Conservation (phyloP, 2,888 invertebrate species). For the Cecidostiba fungosa region DNA sequence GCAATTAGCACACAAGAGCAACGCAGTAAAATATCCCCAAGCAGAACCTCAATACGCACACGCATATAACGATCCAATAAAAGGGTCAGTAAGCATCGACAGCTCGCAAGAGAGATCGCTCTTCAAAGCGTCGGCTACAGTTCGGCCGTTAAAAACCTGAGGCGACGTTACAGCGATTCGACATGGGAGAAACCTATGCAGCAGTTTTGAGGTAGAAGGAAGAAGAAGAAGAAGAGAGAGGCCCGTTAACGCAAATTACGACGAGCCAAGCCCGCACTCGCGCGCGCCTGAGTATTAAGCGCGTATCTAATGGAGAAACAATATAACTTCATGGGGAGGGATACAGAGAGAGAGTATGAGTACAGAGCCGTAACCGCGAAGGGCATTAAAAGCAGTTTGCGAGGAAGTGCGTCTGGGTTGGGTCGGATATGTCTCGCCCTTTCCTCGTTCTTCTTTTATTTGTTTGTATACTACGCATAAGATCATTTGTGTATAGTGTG, state of each 20-base stretch:
- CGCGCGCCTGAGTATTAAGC: slow-evolving; percentile 59
- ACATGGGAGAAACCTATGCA: background rate
- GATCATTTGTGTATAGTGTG: no score
- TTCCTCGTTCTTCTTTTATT: background rate
- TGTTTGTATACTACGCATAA: no score
- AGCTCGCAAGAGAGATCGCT: background rate
- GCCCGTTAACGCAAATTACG: slow-evolving; percentile 40
- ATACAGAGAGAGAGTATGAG: background rate
- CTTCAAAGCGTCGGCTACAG: background rate
- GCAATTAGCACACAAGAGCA: background rate
- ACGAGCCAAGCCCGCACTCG: slow-evolving; percentile 26
- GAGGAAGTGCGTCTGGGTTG: background rate
- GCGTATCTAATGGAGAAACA: slow-evolving; percentile 73
- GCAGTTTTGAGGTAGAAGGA: background rate
- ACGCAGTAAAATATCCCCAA: background rate
- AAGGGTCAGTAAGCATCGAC: slow-evolving; percentile 9
- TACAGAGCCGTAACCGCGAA: background rate
- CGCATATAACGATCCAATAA: background rate
- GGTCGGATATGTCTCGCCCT: slow-evolving; percentile 11
- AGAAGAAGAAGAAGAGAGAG: background rate
- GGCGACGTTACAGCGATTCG: slow-evolving; percentile 11
- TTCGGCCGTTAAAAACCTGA: slow-evolving; percentile 11
- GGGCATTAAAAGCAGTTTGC: slow-evolving; percentile 4
- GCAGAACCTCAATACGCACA: background rate
- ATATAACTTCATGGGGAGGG: slow-evolving; percentile 62